These are phyloP conservation scores for Drosophila parabipectinata DNA, from an alignment of 1,140 invertebrate genomes.

Conservation along the genomic window DNA sequence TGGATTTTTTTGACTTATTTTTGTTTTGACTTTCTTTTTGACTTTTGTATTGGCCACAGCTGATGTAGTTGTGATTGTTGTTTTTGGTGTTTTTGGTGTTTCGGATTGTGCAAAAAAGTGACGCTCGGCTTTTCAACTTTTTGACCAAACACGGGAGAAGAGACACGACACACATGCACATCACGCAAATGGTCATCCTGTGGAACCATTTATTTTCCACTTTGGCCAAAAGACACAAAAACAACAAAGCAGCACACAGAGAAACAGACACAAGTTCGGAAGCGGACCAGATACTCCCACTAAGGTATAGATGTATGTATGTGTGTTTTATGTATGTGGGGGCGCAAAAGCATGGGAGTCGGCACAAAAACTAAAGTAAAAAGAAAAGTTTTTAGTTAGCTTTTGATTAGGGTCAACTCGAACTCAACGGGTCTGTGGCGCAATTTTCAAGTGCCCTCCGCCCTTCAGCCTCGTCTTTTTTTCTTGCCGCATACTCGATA, in stretches of 20 bases:
- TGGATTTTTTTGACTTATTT: slow-evolving; percentile 46
- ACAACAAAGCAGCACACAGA: slow-evolving; percentile 42
- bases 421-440: slow-evolving; percentile 65
- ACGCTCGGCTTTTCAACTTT: slow-evolving; percentile 76
- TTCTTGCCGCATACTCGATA: background rate
- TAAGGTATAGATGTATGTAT: slow-evolving; percentile 1
- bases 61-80: slow-evolving; percentile 47
- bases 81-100: slow-evolving; percentile 37
- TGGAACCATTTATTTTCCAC: slow-evolving; percentile 82
- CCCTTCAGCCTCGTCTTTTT: background rate
- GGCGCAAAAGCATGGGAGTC: slow-evolving; percentile 11
- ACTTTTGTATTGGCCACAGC: slow-evolving; percentile 77
- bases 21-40: slow-evolving; percentile 69
- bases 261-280: slow-evolving; percentile 13
- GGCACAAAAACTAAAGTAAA: slow-evolving; percentile 62
- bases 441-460: slow-evolving; percentile 70
- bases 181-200: slow-evolving; percentile 81
- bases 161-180: slow-evolving; percentile 28
- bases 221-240: slow-evolving; percentile 72
- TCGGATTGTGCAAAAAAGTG: slow-evolving; percentile 67
- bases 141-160: slow-evolving; percentile 55
- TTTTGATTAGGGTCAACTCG: slow-evolving; percentile 82
- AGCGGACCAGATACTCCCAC: slow-evolving; percentile 5
- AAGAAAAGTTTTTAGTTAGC: slow-evolving; percentile 81
- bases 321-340: slow-evolving; percentile 12